Conservation (phyloP, 2,113 vertebrate genomes). For the Osmerus eperlanus region DNA sequence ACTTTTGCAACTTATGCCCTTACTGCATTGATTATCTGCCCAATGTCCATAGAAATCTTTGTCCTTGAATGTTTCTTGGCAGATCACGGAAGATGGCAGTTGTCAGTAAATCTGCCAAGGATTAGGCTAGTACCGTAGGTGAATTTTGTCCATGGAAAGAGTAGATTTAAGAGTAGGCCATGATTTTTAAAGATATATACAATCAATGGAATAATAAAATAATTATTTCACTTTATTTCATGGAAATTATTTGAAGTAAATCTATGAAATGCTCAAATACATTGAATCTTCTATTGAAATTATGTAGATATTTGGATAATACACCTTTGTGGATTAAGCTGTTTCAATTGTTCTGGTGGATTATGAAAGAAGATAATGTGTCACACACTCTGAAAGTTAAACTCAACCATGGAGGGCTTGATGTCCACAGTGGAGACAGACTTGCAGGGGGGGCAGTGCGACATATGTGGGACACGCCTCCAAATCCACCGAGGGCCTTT, state of each 20-base stretch:
- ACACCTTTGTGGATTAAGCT: no score
- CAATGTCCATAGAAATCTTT: background rate
- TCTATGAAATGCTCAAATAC: background rate
- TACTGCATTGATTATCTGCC: background rate
- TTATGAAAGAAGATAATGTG: background rate
- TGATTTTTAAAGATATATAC: background rate
- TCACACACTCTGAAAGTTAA: background rate
- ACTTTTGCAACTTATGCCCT: background rate
- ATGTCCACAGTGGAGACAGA: background rate
- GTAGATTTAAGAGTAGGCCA: background rate
- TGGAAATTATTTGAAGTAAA: background rate
- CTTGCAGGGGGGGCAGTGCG: background rate
- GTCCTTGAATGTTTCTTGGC: background rate
- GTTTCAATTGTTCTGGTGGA: background rate
- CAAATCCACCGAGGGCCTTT: background rate
- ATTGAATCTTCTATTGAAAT: no score
- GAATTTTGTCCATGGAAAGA: background rate
- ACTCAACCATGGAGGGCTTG: background rate
- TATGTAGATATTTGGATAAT: no score
- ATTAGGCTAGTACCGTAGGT: background rate
- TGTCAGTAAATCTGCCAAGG: background rate
- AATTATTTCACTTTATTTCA: background rate
- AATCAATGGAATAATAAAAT: background rate
- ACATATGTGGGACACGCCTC: background rate
- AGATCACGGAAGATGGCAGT: background rate